phyloP scores from a whole-genome alignment of 2,797 vertebrate genomes.

The Otolemur crassicaudatus region DNA sequence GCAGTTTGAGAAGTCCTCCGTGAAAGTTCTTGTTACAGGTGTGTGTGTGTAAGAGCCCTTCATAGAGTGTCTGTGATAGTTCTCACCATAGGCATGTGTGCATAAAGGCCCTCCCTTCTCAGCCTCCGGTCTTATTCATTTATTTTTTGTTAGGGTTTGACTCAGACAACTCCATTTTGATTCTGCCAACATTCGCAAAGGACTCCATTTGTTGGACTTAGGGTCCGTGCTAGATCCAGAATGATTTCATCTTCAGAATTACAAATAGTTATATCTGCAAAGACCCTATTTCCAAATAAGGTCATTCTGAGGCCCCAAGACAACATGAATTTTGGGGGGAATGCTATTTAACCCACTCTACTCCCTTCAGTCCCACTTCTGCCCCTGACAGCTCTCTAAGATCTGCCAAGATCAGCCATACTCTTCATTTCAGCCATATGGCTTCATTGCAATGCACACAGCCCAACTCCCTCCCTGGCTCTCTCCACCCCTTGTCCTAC shows the following conservation, averaged over 20 bases:
- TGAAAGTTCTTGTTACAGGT: neutral
- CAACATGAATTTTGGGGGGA: neutral
- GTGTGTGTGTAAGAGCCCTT: neutral
- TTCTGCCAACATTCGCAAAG: neutral
- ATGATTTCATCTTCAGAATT: neutral
- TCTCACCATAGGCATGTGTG: neutral
- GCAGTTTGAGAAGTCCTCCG: neutral
- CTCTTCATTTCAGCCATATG: neutral
- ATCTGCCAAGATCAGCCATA: too few relatives aligned
- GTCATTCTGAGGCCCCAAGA: neutral
- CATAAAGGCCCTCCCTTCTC: neutral
- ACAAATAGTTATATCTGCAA: neutral
- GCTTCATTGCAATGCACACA: neutral
- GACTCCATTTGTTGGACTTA: neutral
- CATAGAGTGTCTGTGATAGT: neutral
- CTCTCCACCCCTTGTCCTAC: neutral
- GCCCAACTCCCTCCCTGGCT: neutral
- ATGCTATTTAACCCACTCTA: neutral
- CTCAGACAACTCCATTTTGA: neutral
- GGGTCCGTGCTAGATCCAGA: neutral
- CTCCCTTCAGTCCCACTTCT: neutral
- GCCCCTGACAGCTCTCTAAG: neutral
- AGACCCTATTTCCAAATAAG: neutral
- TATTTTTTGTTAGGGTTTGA: neutral
- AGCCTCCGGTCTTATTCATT: neutral